These are phyloP conservation scores for Cydia strobilella DNA, from an alignment of 1,140 invertebrate species.

Conservation along the genomic window DNA sequence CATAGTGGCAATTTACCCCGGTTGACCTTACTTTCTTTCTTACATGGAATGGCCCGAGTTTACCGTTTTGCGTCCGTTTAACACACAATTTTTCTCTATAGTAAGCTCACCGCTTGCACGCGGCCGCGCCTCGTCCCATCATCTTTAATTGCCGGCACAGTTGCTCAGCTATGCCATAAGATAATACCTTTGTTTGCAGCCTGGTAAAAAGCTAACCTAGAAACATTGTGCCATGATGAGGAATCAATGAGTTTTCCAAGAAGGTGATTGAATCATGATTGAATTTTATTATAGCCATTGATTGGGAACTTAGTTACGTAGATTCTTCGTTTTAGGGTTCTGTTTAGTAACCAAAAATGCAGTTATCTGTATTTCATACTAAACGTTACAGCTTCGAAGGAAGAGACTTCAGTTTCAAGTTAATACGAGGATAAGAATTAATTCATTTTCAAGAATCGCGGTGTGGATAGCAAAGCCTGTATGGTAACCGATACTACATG, in stretches of 20 bases:
- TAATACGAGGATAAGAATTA: no score
- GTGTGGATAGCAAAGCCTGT: no score
- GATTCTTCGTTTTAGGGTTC: not conserved
- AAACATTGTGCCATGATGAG: slow-evolving; percentile 16
- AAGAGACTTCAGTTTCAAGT: no score
- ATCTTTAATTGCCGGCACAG: slow-evolving; percentile 75
- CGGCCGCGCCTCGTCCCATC: slow-evolving; percentile 47
- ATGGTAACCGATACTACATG: no score
- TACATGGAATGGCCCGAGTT: no score
- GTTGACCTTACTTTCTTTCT: no score
- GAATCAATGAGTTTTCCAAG: slow-evolving; percentile 16
- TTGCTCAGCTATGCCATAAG: slow-evolving; percentile 62
- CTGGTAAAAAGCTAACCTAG: slow-evolving; percentile 10
- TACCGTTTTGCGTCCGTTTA: no score
- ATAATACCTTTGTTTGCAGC: slow-evolving; percentile 63
- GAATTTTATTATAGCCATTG: not conserved
- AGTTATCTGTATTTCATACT: no score
- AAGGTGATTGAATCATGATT: not conserved
- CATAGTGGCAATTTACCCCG: no score
- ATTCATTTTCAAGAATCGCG: no score
- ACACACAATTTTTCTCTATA: no score
- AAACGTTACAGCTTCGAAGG: no score
- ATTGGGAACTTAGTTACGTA: not conserved
- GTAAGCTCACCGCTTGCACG: slow-evolving; percentile 44
- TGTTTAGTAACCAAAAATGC: not conserved